These are phyloP conservation scores for Drosophila neoperkinsi DNA, from an alignment of 2,888 invertebrate species.

Conservation along the genomic window DNA sequence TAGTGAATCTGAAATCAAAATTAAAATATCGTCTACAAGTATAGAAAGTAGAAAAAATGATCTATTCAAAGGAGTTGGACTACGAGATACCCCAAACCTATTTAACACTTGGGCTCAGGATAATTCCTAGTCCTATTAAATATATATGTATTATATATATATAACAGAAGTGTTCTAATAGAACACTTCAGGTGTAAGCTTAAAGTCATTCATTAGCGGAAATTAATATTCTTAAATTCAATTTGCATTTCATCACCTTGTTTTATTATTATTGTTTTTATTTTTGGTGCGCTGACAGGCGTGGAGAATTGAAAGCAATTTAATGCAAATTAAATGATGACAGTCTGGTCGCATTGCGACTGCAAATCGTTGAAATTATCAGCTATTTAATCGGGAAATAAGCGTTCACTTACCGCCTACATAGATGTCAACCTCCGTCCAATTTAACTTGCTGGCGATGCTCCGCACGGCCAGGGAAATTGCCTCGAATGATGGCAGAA, in stretches of 20 bases:
- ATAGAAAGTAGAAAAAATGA: background rate
- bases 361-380: conserved; percentile 43
- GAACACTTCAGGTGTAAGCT: background rate
- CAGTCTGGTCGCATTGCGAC: conserved; percentile 4
- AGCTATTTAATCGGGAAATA: conserved; percentile 41
- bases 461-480: conserved; percentile 85
- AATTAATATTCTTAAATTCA: conserved; percentile 36
- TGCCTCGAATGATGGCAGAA: conserved; percentile 85
- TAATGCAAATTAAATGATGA: conserved; percentile 56
- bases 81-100: background rate
- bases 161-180: background rate
- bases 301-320: conserved; percentile 22
- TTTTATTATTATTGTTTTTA: background rate
- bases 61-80: background rate
- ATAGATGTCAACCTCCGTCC: conserved; percentile 85
- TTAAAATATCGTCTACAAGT: background rate
- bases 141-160: background rate
- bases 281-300: conserved; percentile 3
- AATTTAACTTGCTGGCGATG: conserved; percentile 85
- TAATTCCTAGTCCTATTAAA: background rate
- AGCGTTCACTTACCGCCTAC: conserved; percentile 83
- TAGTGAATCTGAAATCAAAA: background rate
- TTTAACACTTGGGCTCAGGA: background rate
- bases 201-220: background rate
- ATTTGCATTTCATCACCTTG: conserved; percentile 9